Evolutionary conservation across 2,888 invertebrate genomes (phyloP), one percentile per base, ranked within the genome.

Genomic region (Tigriopus californicus): DNA sequence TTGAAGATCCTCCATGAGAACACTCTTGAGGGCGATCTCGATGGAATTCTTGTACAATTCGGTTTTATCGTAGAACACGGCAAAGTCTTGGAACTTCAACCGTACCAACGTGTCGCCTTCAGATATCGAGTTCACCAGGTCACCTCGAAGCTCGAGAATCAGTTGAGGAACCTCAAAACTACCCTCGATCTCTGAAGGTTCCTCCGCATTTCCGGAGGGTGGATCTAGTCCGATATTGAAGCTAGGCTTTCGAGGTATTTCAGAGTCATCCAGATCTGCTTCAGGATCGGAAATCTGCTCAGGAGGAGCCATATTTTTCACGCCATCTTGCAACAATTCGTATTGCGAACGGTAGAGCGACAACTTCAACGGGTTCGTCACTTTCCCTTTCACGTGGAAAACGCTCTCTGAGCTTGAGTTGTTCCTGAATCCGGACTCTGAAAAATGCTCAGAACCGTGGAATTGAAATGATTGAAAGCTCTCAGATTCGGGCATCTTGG

Each of bases 1-100:
- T 8, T 85, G 77, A 3, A 92, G 75, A 72, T 94, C 92, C 70
- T 92, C 91, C 84, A 94, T 87, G 3, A 85, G 76, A 22, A 94
- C 78, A 0, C 91, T 87, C 64, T 85, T 80, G 8, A 94, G 73
- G 0, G 86, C 82, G 13, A 88, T 81, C 77, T 81, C 65, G 15
- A 88, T 76, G 64, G 79, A 79, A 3, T 84, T 85, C 68, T 84
- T 82, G 65, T 78, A 78, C 22, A 74, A 74, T 63, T 80, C 80
- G 61, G 77, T 73, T 64, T 80, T 80, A 63, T 82, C 81, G 68
- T 83, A 85, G 54, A 79, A 79, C 56, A 88, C 79, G 47, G 79
- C 76, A 67, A 92, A 86, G 68, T 91, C 87, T 47, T 83, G 75
- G 72, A 90, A 85, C 1, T 84, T 83, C 13, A 92, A 75, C 67